Evolutionary conservation across 2,888 invertebrate genomes (phyloP).

Genomic region (Junonia oenone): DNA sequence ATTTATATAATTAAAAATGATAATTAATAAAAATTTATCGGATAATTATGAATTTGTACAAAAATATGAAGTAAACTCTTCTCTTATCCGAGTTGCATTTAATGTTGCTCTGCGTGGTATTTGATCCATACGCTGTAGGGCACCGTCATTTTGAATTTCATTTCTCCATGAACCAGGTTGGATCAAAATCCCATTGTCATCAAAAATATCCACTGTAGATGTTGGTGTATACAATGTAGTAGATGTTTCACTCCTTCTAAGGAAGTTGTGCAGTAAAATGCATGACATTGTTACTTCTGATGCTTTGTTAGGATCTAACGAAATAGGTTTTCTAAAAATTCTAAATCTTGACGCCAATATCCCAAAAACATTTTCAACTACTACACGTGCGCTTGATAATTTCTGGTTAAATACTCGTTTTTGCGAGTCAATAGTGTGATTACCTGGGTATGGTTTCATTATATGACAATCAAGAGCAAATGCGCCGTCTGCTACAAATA

Average conservation of each 20-base stretch:
- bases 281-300: constrained; percentile 22
- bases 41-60: too few relatives aligned
- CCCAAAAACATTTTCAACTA: constrained; percentile 4
- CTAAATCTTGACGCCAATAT: constrained; percentile 20
- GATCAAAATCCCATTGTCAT: constrained; percentile 20
- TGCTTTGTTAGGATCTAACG: constrained; percentile 20
- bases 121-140: too few relatives aligned
- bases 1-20: too few relatives aligned
- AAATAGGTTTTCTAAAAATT: constrained; percentile 20
- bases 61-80: too few relatives aligned
- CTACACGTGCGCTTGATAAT: too few relatives aligned
- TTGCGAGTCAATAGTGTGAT: background rate
- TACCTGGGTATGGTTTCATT: background rate
- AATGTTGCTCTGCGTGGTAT: too few relatives aligned
- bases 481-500: too few relatives aligned
- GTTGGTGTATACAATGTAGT: constrained; percentile 29
- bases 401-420: too few relatives aligned
- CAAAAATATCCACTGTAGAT: constrained; percentile 30
- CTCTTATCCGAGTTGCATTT: too few relatives aligned
- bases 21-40: too few relatives aligned
- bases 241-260: constrained; percentile 28
- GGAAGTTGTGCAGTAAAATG: constrained; percentile 28
- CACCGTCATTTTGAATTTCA: too few relatives aligned
- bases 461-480: too few relatives aligned
- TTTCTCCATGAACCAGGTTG: constrained; percentile 28